Percentiles rank a stretch among this genome's conserved stretches.
Conservation (phyloP, 2,888 invertebrate genomes). For the Lasioglossum figueresi region DNA sequence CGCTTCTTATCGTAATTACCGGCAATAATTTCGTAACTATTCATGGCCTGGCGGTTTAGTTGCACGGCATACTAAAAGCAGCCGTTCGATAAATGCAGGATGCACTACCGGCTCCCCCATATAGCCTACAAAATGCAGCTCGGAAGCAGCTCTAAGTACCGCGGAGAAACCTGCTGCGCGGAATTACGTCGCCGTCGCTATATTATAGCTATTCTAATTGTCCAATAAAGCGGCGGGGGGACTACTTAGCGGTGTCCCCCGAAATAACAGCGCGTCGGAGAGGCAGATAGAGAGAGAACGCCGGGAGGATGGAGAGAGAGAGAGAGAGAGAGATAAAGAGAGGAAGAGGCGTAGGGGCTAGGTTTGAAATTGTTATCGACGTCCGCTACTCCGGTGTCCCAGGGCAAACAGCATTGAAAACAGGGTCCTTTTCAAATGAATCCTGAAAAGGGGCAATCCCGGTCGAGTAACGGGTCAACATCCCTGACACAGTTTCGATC, state of each 20-base stretch:
- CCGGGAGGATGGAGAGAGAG: neutral
- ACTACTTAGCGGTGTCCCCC: slow-evolving; percentile 10
- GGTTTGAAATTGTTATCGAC: neutral
- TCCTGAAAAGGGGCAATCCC: slow-evolving; percentile 1
- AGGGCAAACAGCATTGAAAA: neutral
- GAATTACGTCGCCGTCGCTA: slow-evolving; percentile 57
- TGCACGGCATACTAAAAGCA: slow-evolving; percentile 67
- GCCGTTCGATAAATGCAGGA: slow-evolving; percentile 64
- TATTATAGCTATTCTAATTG: slow-evolving; percentile 64
- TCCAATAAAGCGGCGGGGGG: slow-evolving; percentile 53
- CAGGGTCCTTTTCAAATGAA: slow-evolving; percentile 13
- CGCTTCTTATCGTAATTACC: slow-evolving; percentile 62
- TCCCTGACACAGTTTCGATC: slow-evolving; percentile 29
- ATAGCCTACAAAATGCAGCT: slow-evolving; percentile 65
- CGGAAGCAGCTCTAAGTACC: slow-evolving; percentile 62
- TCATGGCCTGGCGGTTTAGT: slow-evolving; percentile 52
- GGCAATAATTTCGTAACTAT: slow-evolving; percentile 59
- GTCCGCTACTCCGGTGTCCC: neutral
- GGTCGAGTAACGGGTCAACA: slow-evolving; percentile 25
- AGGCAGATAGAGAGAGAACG: neutral
- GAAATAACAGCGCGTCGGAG: slow-evolving; percentile 25
- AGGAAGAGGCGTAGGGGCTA: neutral
- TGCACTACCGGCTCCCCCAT: slow-evolving; percentile 58
- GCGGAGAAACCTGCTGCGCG: slow-evolving; percentile 50
- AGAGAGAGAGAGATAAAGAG: neutral